Base-by-base conservation (phyloP, 2,888 invertebrate species). In the Apeira syringaria region DNA sequence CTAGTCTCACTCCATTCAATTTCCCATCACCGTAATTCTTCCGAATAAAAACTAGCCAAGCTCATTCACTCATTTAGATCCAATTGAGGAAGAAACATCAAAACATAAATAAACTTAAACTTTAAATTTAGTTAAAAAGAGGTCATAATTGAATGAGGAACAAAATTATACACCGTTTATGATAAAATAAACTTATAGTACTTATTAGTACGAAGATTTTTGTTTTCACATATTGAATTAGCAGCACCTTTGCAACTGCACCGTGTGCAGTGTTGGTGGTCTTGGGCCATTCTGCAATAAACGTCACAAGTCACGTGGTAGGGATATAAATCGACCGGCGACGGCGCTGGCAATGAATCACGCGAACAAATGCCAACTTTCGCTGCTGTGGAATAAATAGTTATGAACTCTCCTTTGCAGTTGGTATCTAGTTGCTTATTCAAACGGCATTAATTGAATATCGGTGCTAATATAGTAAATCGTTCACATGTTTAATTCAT, bases 301-400 rank as follows among this genome's bases (percentile, higher is more conserved):
- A 77, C 71, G 78, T 81, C 81, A 74, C 66, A 53, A 56, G 75
- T 79, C 78, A 80, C 69, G 67, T 67, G 72, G 59, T 60, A 58
- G 68, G 60, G 68, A 76, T 56, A 84, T 84, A 83, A 84, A 84
- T 84, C 84, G 69, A 74, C 66, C 61, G 68, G 64, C 60, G 64
- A 53, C 63, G 60, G 52, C 54, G 69, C 68, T 68, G 68, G 79
- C 45, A 34, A 79, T 82, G 82, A 79, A 79, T 81, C 81, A 80
- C 78, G 59, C 59, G 58, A 68, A 55, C 60, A 68, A 68, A 70
- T 59, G 70, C 70, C 66, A 75, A 79, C 73, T 73, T 68, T 68
- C 46, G 53, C 59, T 60, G 56, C 54, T 61, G 34, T 51, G 36
- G 42, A 50, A 51, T 49, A 49, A 51, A 45, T 46, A 50, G 53